These are phyloP conservation scores for Brachionus sp. DNA, from an alignment of 1,140 invertebrate species.

Conservation along the genomic window DNA sequence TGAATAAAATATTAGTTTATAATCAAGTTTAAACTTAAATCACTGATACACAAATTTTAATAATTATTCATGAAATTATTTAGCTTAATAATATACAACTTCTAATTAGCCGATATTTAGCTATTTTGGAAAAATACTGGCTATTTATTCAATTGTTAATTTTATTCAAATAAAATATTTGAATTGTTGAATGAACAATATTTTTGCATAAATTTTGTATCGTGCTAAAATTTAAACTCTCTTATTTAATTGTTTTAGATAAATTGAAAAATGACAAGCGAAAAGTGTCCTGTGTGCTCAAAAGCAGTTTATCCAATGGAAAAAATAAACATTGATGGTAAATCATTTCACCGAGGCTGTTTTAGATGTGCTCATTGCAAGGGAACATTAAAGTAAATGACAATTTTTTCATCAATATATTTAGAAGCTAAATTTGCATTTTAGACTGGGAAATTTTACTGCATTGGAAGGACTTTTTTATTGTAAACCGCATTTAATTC, in stretches of 20 bases:
- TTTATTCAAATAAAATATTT: not conserved
- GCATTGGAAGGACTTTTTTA: conserved; percentile 72
- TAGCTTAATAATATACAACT: no score
- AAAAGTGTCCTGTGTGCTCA: conserved; percentile 70
- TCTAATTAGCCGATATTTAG: not conserved
- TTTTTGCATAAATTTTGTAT: not conserved
- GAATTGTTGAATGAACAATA: not conserved
- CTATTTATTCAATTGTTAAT: not conserved
- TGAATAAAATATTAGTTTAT: not conserved
- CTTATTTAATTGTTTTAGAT: not conserved
- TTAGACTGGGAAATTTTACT: conserved; percentile 73
- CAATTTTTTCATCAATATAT: not conserved
- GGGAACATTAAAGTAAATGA: conserved; percentile 48
- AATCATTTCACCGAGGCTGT: conserved; percentile 72
- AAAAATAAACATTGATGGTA: conserved; percentile 72
- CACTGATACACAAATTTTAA: not conserved
- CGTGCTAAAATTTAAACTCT: not conserved
- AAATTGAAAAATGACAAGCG: conserved; percentile 52
- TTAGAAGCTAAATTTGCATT: conserved; percentile 24
- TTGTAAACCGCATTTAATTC: conserved; percentile 75
- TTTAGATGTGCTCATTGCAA: conserved; percentile 76
- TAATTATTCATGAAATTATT: not conserved
- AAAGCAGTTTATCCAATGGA: conserved; percentile 76
- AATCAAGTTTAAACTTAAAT: not conserved
- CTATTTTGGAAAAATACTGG: not conserved